phyloP scores from a whole-genome alignment of 2,888 invertebrate species.

The Drosophila borborema region DNA sequence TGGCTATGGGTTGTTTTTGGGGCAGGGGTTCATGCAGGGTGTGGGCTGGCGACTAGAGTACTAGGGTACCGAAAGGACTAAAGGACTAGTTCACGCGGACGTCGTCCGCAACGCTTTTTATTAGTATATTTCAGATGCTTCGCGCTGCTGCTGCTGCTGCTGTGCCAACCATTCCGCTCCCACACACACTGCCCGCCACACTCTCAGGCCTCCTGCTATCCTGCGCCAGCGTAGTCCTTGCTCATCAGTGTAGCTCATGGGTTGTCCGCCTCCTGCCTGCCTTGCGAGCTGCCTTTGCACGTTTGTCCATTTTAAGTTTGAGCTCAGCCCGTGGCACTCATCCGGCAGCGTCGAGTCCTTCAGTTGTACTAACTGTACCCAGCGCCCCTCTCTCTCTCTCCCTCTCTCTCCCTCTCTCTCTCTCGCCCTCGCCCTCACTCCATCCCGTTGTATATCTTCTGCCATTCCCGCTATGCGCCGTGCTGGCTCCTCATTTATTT shows the following conservation, averaged over 20 bases:
- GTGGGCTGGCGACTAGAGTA: conserved; percentile 23
- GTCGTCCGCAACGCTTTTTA: conserved; percentile 68
- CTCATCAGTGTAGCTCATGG: conserved; percentile 68
- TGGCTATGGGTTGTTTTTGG: conserved; percentile 38
- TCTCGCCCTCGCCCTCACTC: background rate
- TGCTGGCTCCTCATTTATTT: conserved; percentile 72
- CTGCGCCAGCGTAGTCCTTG: conserved; percentile 63
- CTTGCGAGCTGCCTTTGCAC: conserved; percentile 56
- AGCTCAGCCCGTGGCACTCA: conserved; percentile 82
- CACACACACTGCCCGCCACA: background rate
- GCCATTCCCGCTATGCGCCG: background rate
- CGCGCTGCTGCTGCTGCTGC: conserved; percentile 32
- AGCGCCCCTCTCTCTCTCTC: background rate
- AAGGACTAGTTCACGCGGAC: conserved; percentile 75
- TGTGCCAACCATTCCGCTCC: conserved; percentile 10
- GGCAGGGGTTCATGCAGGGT: background rate
- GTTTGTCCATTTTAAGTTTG: conserved; percentile 83
- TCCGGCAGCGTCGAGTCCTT: conserved; percentile 78
- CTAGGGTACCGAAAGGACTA: conserved; percentile 45
- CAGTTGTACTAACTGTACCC: conserved; percentile 43
- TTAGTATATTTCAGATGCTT: conserved; percentile 62
- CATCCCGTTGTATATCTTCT: conserved; percentile 3
- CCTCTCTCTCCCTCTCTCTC: background rate
- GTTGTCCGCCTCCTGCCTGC: conserved; percentile 20
- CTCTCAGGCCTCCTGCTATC: conserved; percentile 3